Conservation (phyloP, 1,140 invertebrate species). For the Drosophila varians region DNA sequence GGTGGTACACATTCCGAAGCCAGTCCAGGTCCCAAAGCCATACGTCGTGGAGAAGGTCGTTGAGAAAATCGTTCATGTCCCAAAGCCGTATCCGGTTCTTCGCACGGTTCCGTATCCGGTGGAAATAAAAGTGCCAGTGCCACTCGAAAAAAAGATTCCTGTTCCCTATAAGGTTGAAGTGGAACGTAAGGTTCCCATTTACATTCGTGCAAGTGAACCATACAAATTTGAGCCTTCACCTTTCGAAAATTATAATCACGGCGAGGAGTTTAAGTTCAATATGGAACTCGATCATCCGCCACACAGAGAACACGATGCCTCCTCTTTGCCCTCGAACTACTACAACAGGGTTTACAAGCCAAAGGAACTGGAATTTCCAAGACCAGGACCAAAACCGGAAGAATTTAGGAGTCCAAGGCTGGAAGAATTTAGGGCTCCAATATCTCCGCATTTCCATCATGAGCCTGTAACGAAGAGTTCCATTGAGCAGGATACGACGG, state of each 20-base stretch:
- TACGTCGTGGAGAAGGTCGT: constrained; percentile 58
- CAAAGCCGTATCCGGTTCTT: constrained; percentile 85
- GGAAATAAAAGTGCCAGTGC: constrained; percentile 84
- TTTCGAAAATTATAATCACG: constrained; percentile 27
- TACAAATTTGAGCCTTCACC: constrained; percentile 51
- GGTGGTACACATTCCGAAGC: constrained; percentile 74
- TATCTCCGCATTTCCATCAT: constrained; percentile 7
- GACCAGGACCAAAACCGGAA: constrained; percentile 1
- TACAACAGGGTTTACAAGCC: constrained; percentile 27
- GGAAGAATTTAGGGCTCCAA: constrained; percentile 9
- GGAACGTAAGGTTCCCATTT: constrained; percentile 84
- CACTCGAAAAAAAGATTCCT: constrained; percentile 85
- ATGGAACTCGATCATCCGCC: constrained; percentile 23
- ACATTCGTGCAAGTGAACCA: constrained; percentile 61
- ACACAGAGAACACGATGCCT: constrained; percentile 12
- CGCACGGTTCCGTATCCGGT: constrained; percentile 84
- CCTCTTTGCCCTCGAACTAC: constrained; percentile 9
- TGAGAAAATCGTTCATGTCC: constrained; percentile 71
- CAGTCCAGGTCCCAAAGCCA: constrained; percentile 64
- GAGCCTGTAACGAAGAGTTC: constrained; percentile 2
- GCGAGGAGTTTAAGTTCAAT: constrained; percentile 22
- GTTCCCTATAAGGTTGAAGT: constrained; percentile 85
- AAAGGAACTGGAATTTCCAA: not conserved
- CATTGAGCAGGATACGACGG: constrained; percentile 40
- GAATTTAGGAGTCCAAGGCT: constrained; percentile 5